Evolutionary conservation across 2,888 invertebrate genomes (phyloP).

Genomic region (Stratiomys singularior): DNA sequence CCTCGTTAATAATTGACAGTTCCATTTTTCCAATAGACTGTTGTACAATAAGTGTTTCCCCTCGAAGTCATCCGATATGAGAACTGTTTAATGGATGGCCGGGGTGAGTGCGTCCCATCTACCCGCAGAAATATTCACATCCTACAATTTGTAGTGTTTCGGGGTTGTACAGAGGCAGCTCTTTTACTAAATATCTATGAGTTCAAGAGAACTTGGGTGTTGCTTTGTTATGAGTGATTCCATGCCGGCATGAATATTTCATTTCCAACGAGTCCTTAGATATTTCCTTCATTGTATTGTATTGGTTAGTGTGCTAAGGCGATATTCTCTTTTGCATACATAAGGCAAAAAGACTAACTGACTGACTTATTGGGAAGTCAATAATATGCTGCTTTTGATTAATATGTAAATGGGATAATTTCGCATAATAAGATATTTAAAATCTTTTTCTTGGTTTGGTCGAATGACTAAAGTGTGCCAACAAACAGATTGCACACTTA

Average conservation of each 20-base stretch:
- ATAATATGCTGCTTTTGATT: no score
- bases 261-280: no score
- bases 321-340: no score
- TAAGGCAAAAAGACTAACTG: no score
- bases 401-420: no score
- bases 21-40: not conserved
- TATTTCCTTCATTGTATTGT: no score
- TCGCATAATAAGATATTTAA: no score
- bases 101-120: not conserved
- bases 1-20: not conserved
- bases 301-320: no score
- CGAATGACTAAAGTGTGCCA: no score
- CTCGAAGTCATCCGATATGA: slow-evolving; percentile 40
- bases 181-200: not conserved
- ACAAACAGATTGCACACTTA: no score
- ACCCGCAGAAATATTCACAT: not conserved
- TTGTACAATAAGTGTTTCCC: not conserved
- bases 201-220: slow-evolving; percentile 4
- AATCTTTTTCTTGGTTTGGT: no score
- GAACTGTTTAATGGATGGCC: not conserved
- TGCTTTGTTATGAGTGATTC: not conserved
- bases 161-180: not conserved
- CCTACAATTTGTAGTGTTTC: not conserved
- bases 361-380: no score
- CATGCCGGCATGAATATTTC: not conserved